Evolutionary conservation across 2,888 invertebrate species (phyloP).

Genomic region (Cataglyphis albicans): DNA sequence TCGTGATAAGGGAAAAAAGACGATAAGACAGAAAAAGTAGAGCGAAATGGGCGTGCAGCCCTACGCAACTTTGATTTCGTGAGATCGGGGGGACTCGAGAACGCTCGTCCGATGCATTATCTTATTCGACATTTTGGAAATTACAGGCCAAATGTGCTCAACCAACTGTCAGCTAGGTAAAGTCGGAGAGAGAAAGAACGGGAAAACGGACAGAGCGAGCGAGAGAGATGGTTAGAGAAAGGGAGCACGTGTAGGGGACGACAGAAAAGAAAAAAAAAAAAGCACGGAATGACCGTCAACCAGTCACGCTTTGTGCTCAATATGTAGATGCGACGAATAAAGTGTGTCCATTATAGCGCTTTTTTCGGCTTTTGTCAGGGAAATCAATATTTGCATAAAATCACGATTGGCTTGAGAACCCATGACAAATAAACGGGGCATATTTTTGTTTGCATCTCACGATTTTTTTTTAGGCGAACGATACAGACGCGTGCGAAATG

Average conservation of each 20-base stretch:
- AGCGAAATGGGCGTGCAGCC: slow-evolving; percentile 45
- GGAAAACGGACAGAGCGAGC: slow-evolving; percentile 5
- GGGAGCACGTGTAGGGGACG: slow-evolving; percentile 49
- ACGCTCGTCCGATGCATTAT: slow-evolving; percentile 60
- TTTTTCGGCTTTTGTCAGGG: slow-evolving; percentile 66
- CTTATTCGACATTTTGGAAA: slow-evolving; percentile 82
- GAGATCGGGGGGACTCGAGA: slow-evolving; percentile 51
- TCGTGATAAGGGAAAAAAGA: slow-evolving; percentile 66
- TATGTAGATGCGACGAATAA: slow-evolving; percentile 80
- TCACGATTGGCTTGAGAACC: slow-evolving; percentile 76
- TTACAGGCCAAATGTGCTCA: slow-evolving; percentile 77
- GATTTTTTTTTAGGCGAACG: slow-evolving; percentile 55
- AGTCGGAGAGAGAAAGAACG: background rate
- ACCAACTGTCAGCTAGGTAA: slow-evolving; percentile 80
- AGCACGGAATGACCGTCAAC: slow-evolving; percentile 50
- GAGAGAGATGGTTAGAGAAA: slow-evolving; percentile 14
- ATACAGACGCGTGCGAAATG: slow-evolving; percentile 43
- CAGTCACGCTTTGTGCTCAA: slow-evolving; percentile 63
- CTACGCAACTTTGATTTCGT: slow-evolving; percentile 65
- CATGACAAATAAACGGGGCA: slow-evolving; percentile 80
- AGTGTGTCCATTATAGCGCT: slow-evolving; percentile 55
- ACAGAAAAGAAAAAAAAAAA: slow-evolving; percentile 59
- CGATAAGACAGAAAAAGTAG: slow-evolving; percentile 66
- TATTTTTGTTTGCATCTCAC: slow-evolving; percentile 50
- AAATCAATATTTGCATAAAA: slow-evolving; percentile 84